A percentile compares a stretch with the other conserved stretches of the same genome.
phyloP scores from a whole-genome alignment of 2,113 vertebrate genomes.

The Scytalopus superciliaris region DNA sequence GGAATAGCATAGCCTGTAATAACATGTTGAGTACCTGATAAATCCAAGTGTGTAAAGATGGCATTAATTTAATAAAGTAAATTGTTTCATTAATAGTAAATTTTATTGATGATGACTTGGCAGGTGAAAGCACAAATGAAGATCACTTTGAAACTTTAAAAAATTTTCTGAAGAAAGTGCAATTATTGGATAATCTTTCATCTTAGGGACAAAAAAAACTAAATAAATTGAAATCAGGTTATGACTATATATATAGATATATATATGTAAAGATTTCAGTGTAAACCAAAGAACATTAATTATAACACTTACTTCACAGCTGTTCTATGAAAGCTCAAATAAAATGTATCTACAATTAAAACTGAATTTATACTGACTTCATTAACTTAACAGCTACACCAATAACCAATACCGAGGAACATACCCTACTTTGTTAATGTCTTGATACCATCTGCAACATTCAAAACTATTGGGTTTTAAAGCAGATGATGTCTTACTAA shows the following conservation, averaged over 20 bases:
- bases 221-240: background rate
- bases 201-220: background rate
- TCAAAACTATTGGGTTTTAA: slow-evolving; percentile 7
- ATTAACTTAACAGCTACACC: slow-evolving; percentile 73
- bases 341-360: slow-evolving; percentile 67
- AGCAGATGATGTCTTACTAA: background rate
- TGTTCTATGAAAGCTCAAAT: slow-evolving; percentile 63
- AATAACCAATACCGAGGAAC: slow-evolving; percentile 46
- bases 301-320: slow-evolving; percentile 44
- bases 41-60: background rate
- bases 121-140: background rate
- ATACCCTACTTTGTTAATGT: slow-evolving; percentile 30
- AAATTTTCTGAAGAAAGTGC: background rate
- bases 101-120: background rate
- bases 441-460: slow-evolving; percentile 40
- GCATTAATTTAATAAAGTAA: slow-evolving; percentile 5
- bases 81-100: slow-evolving; percentile 28
- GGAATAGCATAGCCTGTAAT: background rate
- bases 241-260: background rate
- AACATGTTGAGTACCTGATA: background rate
- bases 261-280: background rate
- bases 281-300: slow-evolving; percentile 41
- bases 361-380: slow-evolving; percentile 61
- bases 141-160: background rate
- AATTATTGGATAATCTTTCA: background rate